A percentile compares a stretch with the other conserved stretches of the same genome.
Evolutionary conservation across 2,113 vertebrate species (phyloP).

Genomic region (Lepus americanus): DNA sequence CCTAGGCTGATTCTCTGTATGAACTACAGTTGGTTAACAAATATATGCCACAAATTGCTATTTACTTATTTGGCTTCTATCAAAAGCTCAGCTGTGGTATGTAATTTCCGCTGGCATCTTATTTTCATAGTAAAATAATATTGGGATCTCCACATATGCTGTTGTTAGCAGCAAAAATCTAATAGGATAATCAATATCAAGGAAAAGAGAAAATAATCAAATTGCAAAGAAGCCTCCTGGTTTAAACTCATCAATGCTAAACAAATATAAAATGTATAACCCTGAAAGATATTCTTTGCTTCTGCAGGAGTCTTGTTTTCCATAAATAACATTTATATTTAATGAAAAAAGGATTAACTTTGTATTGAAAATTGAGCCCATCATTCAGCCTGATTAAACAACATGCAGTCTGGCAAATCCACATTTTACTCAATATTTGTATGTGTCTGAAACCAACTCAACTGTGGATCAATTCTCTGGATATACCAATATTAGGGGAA

Average conservation of each 20-base stretch:
- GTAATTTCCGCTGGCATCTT: slow-evolving; percentile 63
- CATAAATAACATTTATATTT: slow-evolving; percentile 78
- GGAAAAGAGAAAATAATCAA: slow-evolving; percentile 74
- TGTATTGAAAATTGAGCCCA: slow-evolving; percentile 72
- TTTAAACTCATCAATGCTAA: slow-evolving; percentile 77
- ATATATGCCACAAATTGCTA: not conserved
- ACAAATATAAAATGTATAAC: slow-evolving; percentile 70
- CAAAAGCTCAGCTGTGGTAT: slow-evolving; percentile 17
- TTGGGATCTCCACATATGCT: slow-evolving; percentile 50
- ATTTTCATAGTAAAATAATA: slow-evolving; percentile 67
- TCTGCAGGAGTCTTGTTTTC: slow-evolving; percentile 68
- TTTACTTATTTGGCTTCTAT: slow-evolving; percentile 52
- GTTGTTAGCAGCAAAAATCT: slow-evolving; percentile 69
- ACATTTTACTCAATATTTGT: slow-evolving; percentile 65
- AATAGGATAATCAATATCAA: slow-evolving; percentile 76
- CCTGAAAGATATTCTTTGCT: slow-evolving; percentile 42
- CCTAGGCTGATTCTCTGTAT: not conserved
- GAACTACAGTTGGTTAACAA: not conserved
- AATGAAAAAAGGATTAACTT: slow-evolving; percentile 78
- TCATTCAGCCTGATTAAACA: slow-evolving; percentile 78
- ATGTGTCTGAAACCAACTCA: slow-evolving; percentile 36
- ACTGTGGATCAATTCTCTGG: slow-evolving; percentile 9
- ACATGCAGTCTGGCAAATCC: not conserved
- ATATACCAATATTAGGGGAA: not conserved
- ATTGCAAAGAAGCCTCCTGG: slow-evolving; percentile 66